Percentiles rank a stretch among this genome's conserved stretches.
phyloP scores from a whole-genome alignment of 2,113 vertebrate species.

The Trematomus loennbergii region DNA sequence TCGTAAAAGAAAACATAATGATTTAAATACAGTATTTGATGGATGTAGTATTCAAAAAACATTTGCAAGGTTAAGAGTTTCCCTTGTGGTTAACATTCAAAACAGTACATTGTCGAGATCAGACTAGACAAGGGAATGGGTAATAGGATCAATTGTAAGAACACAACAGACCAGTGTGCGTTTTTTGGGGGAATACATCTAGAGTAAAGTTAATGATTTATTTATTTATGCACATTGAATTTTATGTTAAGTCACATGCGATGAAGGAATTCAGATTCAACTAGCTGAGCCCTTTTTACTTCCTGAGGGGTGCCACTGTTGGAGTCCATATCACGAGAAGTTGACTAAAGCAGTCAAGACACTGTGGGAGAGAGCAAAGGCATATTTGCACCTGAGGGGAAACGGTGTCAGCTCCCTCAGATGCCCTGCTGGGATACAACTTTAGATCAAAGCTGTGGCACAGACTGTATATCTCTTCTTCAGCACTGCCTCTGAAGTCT shows the following conservation, averaged over 20 bases:
- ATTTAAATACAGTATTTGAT: conserved; percentile 48
- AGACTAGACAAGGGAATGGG: conserved; percentile 48
- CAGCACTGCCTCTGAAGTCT: conserved; percentile 49
- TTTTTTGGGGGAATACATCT: conserved; percentile 53
- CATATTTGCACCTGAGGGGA: conserved; percentile 62
- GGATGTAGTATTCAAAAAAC: conserved; percentile 33
- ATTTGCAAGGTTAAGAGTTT: conserved; percentile 67
- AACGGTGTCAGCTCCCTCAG: conserved; percentile 45
- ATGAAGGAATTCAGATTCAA: conserved; percentile 43
- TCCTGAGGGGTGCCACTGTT: conserved; percentile 20
- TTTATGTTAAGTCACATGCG: conserved; percentile 36
- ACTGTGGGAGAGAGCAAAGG: conserved; percentile 48
- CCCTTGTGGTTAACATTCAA: conserved; percentile 58
- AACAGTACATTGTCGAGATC: conserved; percentile 45
- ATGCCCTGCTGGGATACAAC: conserved; percentile 42
- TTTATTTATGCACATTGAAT: conserved; percentile 45
- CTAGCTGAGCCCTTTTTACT: conserved; percentile 20
- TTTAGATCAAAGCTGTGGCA: conserved; percentile 61
- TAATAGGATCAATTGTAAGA: conserved; percentile 42
- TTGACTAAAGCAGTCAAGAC: conserved; percentile 47
- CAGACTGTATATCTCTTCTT: conserved; percentile 27
- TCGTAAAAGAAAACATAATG: conserved; percentile 34
- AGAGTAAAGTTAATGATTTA: conserved; percentile 46
- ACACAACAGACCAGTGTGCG: conserved; percentile 47
- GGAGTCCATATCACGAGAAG: conserved; percentile 36